Evolutionary conservation across 2,888 invertebrate genomes (phyloP).

Genomic region (Drosophila pseudotalamancana): DNA sequence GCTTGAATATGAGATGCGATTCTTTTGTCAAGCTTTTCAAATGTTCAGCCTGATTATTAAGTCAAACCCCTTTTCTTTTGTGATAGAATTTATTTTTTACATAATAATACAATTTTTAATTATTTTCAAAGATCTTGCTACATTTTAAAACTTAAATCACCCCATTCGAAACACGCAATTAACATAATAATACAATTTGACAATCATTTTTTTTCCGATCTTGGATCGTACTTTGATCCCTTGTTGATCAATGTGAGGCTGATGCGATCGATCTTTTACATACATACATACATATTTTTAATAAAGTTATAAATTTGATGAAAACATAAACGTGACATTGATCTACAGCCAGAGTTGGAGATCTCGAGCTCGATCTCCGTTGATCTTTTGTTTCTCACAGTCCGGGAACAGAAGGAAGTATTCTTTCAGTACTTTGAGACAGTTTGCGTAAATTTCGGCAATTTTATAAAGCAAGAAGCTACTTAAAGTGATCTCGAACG

Average conservation of each 20-base stretch:
- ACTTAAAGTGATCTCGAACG: slow-evolving; percentile 55
- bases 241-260: slow-evolving; percentile 22
- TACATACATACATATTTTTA: slow-evolving; percentile 49
- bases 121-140: neutral
- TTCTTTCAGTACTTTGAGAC: slow-evolving; percentile 37
- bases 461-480: slow-evolving; percentile 60
- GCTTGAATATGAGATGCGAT: neutral
- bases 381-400: slow-evolving; percentile 59
- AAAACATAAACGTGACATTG: slow-evolving; percentile 72
- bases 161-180: neutral
- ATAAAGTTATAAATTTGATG: slow-evolving; percentile 74
- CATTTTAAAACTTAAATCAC: neutral
- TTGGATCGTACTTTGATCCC: slow-evolving; percentile 5
- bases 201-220: slow-evolving; percentile 7
- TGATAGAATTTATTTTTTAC: neutral
- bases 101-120: slow-evolving; percentile 2
- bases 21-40: neutral
- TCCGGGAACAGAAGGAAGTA: slow-evolving; percentile 39
- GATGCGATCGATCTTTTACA: slow-evolving; percentile 9
- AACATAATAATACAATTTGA: slow-evolving; percentile 14
- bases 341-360: slow-evolving; percentile 54
- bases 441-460: slow-evolving; percentile 70
- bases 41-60: neutral
- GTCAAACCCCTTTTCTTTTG: neutral
- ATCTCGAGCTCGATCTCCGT: slow-evolving; percentile 32